Percentiles rank a stretch among this genome's conserved stretches.
phyloP scores from a whole-genome alignment of 2,113 vertebrate species.

The Tupaia chinensis region DNA sequence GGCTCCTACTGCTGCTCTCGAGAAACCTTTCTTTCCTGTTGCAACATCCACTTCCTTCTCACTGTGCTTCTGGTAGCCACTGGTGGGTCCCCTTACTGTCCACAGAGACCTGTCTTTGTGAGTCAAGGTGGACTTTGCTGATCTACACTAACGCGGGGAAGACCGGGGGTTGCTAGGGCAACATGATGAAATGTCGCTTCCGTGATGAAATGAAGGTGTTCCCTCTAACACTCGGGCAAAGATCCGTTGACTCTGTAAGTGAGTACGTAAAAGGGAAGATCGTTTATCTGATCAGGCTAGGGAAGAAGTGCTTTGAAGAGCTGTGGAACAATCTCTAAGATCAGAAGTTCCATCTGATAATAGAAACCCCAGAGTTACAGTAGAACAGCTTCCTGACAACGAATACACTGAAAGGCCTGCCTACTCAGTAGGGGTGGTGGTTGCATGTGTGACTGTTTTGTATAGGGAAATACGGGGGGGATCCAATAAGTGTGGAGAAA shows the following conservation, averaged over 20 bases:
- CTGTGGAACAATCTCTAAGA: background rate
- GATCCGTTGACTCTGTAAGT: background rate
- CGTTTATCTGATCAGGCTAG: conserved; percentile 5
- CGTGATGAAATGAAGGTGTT: background rate
- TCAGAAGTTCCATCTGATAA: conserved; percentile 8
- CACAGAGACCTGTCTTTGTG: background rate
- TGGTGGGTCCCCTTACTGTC: background rate
- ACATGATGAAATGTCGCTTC: background rate
- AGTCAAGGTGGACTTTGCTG: background rate
- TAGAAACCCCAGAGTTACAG: background rate
- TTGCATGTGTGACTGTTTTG: background rate
- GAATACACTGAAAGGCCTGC: background rate
- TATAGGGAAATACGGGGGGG: background rate
- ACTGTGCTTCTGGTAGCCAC: background rate
- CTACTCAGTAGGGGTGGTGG: background rate
- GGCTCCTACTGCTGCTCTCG: background rate
- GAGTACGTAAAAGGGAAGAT: background rate
- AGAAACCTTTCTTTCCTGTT: background rate
- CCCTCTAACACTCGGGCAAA: background rate
- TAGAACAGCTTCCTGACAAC: background rate
- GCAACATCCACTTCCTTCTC: background rate
- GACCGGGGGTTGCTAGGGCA: background rate
- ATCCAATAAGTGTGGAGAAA: too few relatives aligned
- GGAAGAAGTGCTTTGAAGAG: background rate
- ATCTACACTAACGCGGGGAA: background rate